phyloP scores from a whole-genome alignment of 2,888 invertebrate species.

The Euphydryas editha region DNA sequence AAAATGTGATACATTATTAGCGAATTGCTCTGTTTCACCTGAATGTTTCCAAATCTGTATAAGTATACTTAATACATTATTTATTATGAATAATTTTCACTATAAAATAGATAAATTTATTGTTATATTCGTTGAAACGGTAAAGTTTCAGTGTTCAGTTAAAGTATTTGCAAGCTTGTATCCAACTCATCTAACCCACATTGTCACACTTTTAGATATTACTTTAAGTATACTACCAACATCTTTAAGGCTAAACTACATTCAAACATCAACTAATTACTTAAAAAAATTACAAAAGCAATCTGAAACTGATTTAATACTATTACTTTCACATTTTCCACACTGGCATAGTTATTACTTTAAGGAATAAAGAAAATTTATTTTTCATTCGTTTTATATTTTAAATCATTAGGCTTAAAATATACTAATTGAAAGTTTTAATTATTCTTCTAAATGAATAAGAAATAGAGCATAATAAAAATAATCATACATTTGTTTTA shows the following conservation, averaged over 20 bases:
- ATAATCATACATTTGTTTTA: too few species aligned
- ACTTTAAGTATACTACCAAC: constrained; percentile 52
- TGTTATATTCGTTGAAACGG: constrained; percentile 52
- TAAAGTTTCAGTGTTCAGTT: constrained; percentile 51
- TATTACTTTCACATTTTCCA: constrained; percentile 71
- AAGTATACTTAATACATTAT: constrained; percentile 62
- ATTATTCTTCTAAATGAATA: too few species aligned
- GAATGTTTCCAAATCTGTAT: constrained; percentile 68
- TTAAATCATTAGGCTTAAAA: not conserved
- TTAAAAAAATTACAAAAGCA: constrained; percentile 52
- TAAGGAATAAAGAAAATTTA: constrained; percentile 18
- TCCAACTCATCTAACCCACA: constrained; percentile 52
- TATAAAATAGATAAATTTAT: constrained; percentile 55
- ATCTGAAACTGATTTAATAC: constrained; percentile 60
- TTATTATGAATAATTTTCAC: constrained; percentile 62
- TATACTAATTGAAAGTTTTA: too few species aligned
- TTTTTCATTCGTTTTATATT: constrained; percentile 1
- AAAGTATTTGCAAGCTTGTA: constrained; percentile 57
- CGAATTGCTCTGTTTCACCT: constrained; percentile 57
- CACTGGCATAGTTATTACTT: constrained; percentile 69
- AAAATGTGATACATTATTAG: constrained; percentile 47
- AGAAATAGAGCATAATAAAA: too few species aligned
- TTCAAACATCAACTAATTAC: constrained; percentile 49
- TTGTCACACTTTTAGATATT: constrained; percentile 63
- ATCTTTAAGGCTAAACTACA: constrained; percentile 48